Evolutionary conservation across 2,797 vertebrate species (phyloP).

Genomic region (Apogon hyalosoma): DNA sequence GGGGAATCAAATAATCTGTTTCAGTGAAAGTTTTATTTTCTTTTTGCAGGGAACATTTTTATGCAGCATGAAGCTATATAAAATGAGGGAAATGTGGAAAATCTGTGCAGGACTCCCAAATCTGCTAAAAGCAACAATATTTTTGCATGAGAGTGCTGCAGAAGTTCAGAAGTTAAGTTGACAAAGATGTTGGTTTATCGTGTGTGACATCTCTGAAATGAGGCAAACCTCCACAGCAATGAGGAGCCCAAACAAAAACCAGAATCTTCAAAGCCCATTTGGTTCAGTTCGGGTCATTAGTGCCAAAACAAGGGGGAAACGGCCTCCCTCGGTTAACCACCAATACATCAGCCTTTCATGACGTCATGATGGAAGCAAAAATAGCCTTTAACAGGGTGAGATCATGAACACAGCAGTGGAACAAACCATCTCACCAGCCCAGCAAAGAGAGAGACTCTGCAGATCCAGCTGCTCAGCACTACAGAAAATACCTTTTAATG

Average conservation of each 20-base stretch:
- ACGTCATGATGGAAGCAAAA: constrained; percentile 50
- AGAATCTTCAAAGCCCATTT: constrained; percentile 33
- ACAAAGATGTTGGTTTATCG: constrained; percentile 20
- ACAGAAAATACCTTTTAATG: constrained; percentile 5
- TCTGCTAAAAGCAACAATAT: no score
- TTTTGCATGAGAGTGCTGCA: constrained; percentile 12
- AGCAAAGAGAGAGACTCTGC: constrained; percentile 30
- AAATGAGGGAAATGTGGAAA: constrained; percentile 13
- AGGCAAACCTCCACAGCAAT: constrained; percentile 1
- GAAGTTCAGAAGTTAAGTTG: constrained; percentile 10
- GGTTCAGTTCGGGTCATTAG: constrained; percentile 53
- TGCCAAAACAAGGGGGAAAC: constrained; percentile 27
- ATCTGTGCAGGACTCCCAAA: background rate
- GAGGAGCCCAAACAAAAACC: constrained; percentile 28
- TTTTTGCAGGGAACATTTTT: no score
- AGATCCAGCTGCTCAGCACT: constrained; percentile 11
- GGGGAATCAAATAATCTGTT: no score
- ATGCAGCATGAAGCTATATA: background rate
- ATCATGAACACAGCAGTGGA: constrained; percentile 74
- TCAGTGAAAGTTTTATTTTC: no score
- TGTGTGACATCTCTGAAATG: constrained; percentile 24
- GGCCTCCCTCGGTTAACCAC: constrained; percentile 60
- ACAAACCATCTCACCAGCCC: constrained; percentile 72
- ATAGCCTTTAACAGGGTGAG: constrained; percentile 69
- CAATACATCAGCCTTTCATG: constrained; percentile 60